Evolutionary conservation across 1,140 invertebrate species (phyloP).

Genomic region (Pseudomyrmex concolor): DNA sequence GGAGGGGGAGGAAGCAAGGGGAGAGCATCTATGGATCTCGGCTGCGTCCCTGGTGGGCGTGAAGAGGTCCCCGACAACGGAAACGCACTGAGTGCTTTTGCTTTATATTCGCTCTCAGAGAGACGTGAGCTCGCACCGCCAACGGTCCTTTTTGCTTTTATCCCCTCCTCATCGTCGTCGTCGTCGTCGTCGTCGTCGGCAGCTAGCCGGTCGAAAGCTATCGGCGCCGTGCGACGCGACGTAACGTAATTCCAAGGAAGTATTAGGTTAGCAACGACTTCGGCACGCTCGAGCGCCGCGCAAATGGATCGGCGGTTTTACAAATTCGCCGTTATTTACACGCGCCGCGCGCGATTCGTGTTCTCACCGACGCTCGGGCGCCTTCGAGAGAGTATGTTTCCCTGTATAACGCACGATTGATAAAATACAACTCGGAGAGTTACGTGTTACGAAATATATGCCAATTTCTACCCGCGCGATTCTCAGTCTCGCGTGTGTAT

Average conservation of each 20-base stretch:
- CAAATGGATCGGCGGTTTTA: slow-evolving; percentile 58
- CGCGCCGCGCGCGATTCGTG: slow-evolving; percentile 33
- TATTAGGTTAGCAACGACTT: slow-evolving; percentile 58
- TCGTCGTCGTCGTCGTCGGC: slow-evolving; percentile 8
- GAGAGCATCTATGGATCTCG: slow-evolving; percentile 32
- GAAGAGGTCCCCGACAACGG: slow-evolving; percentile 57
- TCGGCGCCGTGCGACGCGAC: slow-evolving; percentile 45
- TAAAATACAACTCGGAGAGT: slow-evolving; percentile 7
- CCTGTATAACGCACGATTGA: not conserved
- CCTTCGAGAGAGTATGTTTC: not conserved
- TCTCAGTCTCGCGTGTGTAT: not conserved
- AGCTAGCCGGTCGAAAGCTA: slow-evolving; percentile 61
- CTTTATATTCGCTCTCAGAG: slow-evolving; percentile 57
- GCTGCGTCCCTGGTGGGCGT: slow-evolving; percentile 36
- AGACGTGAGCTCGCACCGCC: slow-evolving; percentile 35
- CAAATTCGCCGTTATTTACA: slow-evolving; percentile 57
- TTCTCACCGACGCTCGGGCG: slow-evolving; percentile 35
- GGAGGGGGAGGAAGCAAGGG: not conserved
- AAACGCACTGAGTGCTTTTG: slow-evolving; percentile 70
- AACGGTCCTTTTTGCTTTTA: slow-evolving; percentile 63
- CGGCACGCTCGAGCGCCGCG: slow-evolving; percentile 55
- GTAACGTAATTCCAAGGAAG: slow-evolving; percentile 39
- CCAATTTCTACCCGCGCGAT: not conserved
- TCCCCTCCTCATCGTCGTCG: slow-evolving; percentile 16
- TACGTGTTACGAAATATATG: not conserved